These are phyloP conservation scores for Leptopilina clavipes DNA, from an alignment of 1,140 invertebrate genomes.

Conservation along the genomic window DNA sequence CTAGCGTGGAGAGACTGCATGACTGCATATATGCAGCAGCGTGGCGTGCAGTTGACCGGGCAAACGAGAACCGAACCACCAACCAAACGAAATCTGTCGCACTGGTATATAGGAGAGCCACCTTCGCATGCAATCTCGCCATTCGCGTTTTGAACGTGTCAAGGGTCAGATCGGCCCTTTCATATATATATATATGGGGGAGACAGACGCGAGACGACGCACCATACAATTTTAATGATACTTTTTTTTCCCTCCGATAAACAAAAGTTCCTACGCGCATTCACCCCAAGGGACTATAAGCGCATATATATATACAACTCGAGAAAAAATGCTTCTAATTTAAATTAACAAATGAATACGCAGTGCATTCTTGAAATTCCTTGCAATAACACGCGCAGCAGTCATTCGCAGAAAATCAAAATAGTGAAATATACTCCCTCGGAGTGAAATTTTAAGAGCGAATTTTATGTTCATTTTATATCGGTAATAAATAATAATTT, in stretches of 20 bases:
- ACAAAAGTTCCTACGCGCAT: background rate
- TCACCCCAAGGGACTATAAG: too few relatives aligned
- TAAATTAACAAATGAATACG: too few relatives aligned
- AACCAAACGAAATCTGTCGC: constrained; percentile 45
- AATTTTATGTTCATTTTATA: too few relatives aligned
- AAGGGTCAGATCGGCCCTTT: constrained; percentile 45
- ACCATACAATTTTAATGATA: constrained; percentile 20
- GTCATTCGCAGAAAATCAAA: too few relatives aligned
- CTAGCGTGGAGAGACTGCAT: constrained; percentile 47
- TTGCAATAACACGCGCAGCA: too few relatives aligned
- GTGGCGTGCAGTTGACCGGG: constrained; percentile 34
- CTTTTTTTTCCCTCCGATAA: constrained; percentile 3
- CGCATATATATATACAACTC: too few relatives aligned
- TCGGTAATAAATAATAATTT: too few relatives aligned
- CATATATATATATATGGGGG: constrained; percentile 38
- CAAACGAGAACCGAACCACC: constrained; percentile 34
- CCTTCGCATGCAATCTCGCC: constrained; percentile 49
- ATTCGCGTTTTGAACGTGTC: constrained; percentile 55
- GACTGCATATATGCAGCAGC: constrained; percentile 47
- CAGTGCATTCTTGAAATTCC: too few relatives aligned
- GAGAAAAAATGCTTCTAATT: too few relatives aligned
- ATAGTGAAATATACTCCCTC: too few relatives aligned
- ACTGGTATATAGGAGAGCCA: constrained; percentile 16
- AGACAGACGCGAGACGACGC: constrained; percentile 54
- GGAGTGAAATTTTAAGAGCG: too few relatives aligned